A percentile compares a stretch with the other conserved stretches of the same genome.
These are phyloP conservation scores for Notospermus geniculatus DNA, from an alignment of 1,140 invertebrate species.

Conservation along the genomic window DNA sequence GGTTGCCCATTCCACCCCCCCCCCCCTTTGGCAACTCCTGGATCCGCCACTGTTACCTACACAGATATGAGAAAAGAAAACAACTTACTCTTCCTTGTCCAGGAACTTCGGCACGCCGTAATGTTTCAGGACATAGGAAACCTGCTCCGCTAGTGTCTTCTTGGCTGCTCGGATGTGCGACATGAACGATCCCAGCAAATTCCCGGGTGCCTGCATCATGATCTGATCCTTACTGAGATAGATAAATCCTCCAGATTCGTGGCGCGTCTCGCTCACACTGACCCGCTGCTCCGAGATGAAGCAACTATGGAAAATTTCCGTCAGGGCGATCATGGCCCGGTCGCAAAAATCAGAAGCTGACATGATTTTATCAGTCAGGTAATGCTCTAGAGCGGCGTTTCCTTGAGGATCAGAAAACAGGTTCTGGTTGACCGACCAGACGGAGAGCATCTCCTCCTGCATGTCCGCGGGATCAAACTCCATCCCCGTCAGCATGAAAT, in stretches of 20 bases:
- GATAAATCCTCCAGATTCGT: conserved; percentile 49
- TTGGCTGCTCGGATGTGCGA: conserved; percentile 42
- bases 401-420: conserved; percentile 40
- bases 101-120: conserved; percentile 45
- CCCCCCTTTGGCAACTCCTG: too few species aligned
- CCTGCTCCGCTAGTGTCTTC: conserved; percentile 47
- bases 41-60: neutral
- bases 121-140: conserved; percentile 37
- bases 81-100: conserved; percentile 46
- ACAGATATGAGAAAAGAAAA: neutral
- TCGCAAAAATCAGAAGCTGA: conserved; percentile 34
- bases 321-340: conserved; percentile 39
- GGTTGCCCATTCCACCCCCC: too few species aligned
- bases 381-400: conserved; percentile 44
- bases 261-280: conserved; percentile 28
- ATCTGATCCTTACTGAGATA: conserved; percentile 52
- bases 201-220: conserved; percentile 41
- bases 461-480: conserved; percentile 29
- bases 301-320: conserved; percentile 55
- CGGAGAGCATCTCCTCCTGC: conserved; percentile 32
- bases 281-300: conserved; percentile 49
- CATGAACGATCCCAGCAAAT: conserved; percentile 48
- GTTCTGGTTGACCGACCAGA: conserved; percentile 37
- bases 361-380: conserved; percentile 43
- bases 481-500: conserved; percentile 15